Base-by-base conservation (phyloP, 2,113 vertebrate genomes). In the Pelobates fuscus region DNA sequence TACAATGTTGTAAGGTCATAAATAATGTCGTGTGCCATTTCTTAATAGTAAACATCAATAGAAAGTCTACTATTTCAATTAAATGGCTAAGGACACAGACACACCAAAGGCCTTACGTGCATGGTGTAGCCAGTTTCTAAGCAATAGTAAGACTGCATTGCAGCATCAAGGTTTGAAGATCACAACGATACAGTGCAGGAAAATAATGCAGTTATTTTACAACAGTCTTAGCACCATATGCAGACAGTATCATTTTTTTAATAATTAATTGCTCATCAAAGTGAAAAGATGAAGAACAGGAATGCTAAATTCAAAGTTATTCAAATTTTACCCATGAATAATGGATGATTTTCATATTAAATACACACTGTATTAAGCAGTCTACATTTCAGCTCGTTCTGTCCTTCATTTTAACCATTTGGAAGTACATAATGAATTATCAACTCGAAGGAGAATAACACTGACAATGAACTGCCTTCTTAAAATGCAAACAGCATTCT, bases 211-310 rank as follows among this genome's bases (percentile, higher is more conserved):
- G 17, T 65, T 30, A 43, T 25, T 11, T 30, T 55, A 74, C 29
- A 65, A 25, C 61, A 86, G 85, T 85, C 85, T 86, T 32, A 80
- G 73, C 81, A 79, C 82, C 89, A 82, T 89, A 84, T 86, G 88
- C 86, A 87, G 89, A 90, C 86, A 88, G 86, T 93, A 92, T 89
- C 88, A 82, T 89, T 89, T 89, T 57, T 91, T 93, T 91, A 91
- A 91, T 93, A 93, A 93, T 93, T 91, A 92, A 93, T 90, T 91
- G 86, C 86, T 93, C 91, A 91, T 91, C 92, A 91, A 89, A 91
- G 88, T 78, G 85, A 71, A 88, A 87, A 88, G 89, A 88, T 84
- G 86, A 91, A 83, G 86, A 89, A 89, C 83, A 90, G 84, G 84
- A 86, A 91, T 86, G 86, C 85, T 86, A 93, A 91, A 90, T 90